Evolutionary conservation across 2,113 vertebrate species (phyloP), one percentile per base, ranked within the genome.

Genomic region (Bathybates hornii): DNA sequence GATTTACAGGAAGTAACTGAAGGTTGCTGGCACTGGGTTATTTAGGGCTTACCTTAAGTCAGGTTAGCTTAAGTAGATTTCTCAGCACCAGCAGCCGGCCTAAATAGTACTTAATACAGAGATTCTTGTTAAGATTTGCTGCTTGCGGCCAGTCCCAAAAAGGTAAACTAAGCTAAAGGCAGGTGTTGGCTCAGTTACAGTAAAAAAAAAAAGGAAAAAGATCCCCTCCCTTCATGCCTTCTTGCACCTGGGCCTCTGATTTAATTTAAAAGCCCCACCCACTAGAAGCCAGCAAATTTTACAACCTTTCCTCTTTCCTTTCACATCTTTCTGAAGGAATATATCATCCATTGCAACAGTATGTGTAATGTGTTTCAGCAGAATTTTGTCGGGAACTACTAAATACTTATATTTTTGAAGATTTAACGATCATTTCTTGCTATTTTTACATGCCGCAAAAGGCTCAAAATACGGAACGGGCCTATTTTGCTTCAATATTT

Each of bases 1-100:
- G 71, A 50, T 78, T 78, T 78, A 32, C 71, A 78, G 71, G 71
- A 78, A 32, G 66, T 73, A 73, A 45, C n/a, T 73, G 66, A 73
- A 73, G 66, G 36, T 24, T 71, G 36, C n/a, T 71, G 66, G 71
- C 24, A 78, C 9, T 50, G 71, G 71, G 43, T 50, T 19, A 50
- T 78, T 50, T 78, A 50, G 71, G 71, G 71, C 43, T 78, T 50
- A 78, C 27, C 24, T n/a, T 78, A 78, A 78, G 16, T 78, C 43
- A 19, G 71, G 71, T 45, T 78, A 78, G 43, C 71, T 78, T 78
- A 78, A 78, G 24, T 50, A 50, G 71, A 78, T 78, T 78, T 50
- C 71, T 78, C 43, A 32, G 24, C 71, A 50, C 43, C 16, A 50
- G 24, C 71, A 76, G 43, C 43, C 24, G 16, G 43, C 43, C 24